Evolutionary conservation across 2,888 invertebrate species (phyloP).

Genomic region (Magallana nippona): DNA sequence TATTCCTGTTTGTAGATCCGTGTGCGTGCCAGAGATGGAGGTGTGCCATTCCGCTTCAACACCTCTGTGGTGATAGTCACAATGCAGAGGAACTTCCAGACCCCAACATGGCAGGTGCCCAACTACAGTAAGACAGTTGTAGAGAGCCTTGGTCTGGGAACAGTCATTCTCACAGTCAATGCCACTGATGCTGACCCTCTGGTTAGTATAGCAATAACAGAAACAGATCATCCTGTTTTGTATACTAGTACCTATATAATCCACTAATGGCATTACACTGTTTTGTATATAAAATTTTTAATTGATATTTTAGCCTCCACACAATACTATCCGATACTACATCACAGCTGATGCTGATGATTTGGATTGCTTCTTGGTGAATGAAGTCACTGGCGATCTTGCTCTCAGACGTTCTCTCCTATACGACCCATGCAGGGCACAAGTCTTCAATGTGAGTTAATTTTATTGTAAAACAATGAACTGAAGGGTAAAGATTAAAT

Average conservation of each 20-base stretch:
- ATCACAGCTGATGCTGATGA: conserved; percentile 67
- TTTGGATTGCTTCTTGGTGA: conserved; percentile 70
- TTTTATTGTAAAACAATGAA: not conserved
- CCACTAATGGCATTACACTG: not conserved
- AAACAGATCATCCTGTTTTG: not conserved
- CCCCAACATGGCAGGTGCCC: conserved; percentile 60
- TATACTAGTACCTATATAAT: not conserved
- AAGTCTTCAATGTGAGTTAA: conserved; percentile 62
- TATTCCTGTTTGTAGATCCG: conserved; percentile 66
- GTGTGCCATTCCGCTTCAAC: conserved; percentile 65
- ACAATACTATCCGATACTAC: conserved; percentile 72
- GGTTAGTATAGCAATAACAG: conserved; percentile 53
- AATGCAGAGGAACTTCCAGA: conserved; percentile 65
- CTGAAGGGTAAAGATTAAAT: too few relatives aligned
- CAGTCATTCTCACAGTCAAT: conserved; percentile 65
- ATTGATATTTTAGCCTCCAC: conserved; percentile 68
- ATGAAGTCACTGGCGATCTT: conserved; percentile 68
- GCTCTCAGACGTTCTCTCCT: conserved; percentile 65
- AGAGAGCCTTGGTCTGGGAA: conserved; percentile 67
- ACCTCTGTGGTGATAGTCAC: conserved; percentile 65
- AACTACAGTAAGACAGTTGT: conserved; percentile 55
- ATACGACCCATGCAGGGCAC: conserved; percentile 62
- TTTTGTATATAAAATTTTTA: not conserved
- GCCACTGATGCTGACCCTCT: conserved; percentile 67
- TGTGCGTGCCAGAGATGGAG: conserved; percentile 71